A percentile compares a stretch with the other conserved stretches of the same genome.
phyloP scores from a whole-genome alignment of 2,797 vertebrate species.

The Coreius guichenoti region DNA sequence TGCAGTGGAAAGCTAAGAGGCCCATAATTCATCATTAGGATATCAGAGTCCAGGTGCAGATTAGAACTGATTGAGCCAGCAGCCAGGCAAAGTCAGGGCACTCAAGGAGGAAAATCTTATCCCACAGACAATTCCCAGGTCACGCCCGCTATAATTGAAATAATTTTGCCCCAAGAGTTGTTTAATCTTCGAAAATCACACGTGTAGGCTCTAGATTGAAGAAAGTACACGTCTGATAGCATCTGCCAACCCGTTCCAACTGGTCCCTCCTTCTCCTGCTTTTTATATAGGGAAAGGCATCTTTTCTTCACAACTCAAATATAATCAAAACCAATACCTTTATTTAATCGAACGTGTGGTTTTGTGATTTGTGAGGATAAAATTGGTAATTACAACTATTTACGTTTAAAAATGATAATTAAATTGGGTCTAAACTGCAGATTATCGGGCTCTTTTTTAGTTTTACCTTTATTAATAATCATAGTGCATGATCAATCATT shows the following conservation, averaged over 20 bases:
- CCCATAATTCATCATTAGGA: conserved; percentile 98
- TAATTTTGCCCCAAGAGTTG: conserved; percentile 93
- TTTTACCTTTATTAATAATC: neutral
- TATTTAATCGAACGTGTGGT: neutral
- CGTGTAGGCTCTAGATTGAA: conserved; percentile 86
- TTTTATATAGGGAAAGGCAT: neutral
- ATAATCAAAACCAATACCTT: neutral
- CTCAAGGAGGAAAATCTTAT: conserved; percentile 93
- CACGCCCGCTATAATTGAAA: conserved; percentile 93
- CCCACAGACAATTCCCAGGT: conserved; percentile 94
- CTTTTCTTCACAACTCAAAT: neutral
- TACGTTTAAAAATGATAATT: neutral
- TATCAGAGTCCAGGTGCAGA: conserved; percentile 98
- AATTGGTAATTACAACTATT: neutral
- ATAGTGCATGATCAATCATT: neutral
- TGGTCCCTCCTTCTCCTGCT: neutral
- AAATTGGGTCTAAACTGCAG: neutral
- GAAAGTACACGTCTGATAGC: conserved; percentile 76
- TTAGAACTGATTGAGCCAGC: conserved; percentile 94
- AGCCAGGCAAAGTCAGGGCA: conserved; percentile 85
- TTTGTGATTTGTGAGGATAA: neutral
- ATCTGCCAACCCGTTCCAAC: conserved; percentile 66
- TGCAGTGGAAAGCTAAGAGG: conserved; percentile 82
- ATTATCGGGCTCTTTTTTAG: neutral
- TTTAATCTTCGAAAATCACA: conserved; percentile 96